These are phyloP conservation scores for Molanna angustata DNA, from an alignment of 2,888 invertebrate genomes.

Conservation along the genomic window DNA sequence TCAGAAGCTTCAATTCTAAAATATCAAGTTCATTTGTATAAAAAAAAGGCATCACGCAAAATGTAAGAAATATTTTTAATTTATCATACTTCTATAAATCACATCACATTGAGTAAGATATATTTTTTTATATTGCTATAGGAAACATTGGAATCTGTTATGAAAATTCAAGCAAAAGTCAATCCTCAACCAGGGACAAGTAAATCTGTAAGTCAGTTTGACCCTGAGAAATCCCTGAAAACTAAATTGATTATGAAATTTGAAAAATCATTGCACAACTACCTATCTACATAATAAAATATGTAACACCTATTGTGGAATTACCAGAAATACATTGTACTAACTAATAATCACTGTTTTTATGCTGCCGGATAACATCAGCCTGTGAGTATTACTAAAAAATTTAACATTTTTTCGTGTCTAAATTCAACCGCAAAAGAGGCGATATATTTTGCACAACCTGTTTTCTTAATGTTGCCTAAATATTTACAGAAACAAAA, in stretches of 20 bases:
- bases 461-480: too few species aligned
- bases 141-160: conserved; percentile 25
- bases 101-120: too few species aligned
- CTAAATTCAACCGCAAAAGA: too few species aligned
- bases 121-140: conserved; percentile 8
- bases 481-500: too few species aligned
- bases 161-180: conserved; percentile 37
- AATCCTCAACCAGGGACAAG: conserved; percentile 48
- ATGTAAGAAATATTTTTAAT: too few species aligned
- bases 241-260: too few species aligned
- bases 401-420: neutral
- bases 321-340: neutral
- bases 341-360: conserved; percentile 18
- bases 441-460: too few species aligned
- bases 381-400: conserved; percentile 11
- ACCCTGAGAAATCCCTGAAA: neutral
- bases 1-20: too few species aligned
- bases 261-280: too few species aligned
- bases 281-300: neutral
- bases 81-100: too few species aligned
- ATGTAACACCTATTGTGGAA: neutral
- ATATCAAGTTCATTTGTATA: too few species aligned
- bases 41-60: too few species aligned
- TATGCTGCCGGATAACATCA: conserved; percentile 7
- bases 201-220: conserved; percentile 52